phyloP scores from a whole-genome alignment of 1,140 invertebrate species.

The Vanessa atalanta region DNA sequence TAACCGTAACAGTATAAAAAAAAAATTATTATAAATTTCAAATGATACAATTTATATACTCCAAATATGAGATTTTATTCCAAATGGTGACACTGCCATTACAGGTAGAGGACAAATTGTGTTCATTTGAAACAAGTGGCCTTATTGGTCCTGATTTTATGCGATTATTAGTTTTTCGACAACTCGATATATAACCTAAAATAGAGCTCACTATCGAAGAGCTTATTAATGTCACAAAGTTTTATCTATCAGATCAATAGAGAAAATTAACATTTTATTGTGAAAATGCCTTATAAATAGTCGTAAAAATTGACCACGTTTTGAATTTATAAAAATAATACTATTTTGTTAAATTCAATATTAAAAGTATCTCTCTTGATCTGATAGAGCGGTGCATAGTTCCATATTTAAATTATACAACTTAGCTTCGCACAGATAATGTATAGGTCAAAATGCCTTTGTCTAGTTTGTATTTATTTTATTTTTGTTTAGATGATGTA shows the following conservation, averaged over 20 bases:
- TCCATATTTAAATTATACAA: background rate
- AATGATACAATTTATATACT: background rate
- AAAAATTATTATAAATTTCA: background rate
- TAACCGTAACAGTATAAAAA: background rate
- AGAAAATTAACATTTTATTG: background rate
- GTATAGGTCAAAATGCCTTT: slow-evolving; percentile 16
- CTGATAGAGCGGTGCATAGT: slow-evolving; percentile 12
- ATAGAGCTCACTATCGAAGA: slow-evolving; percentile 18
- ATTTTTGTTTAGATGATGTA: slow-evolving; percentile 30
- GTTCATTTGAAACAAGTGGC: slow-evolving; percentile 27
- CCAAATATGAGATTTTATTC: background rate
- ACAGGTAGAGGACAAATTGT: slow-evolving; percentile 22
- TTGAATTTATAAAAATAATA: background rate
- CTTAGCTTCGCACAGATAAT: slow-evolving; percentile 7
- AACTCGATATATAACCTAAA: slow-evolving; percentile 23
- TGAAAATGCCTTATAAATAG: too few relatives aligned
- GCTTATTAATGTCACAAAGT: slow-evolving; percentile 14
- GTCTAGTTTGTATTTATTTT: slow-evolving; percentile 25
- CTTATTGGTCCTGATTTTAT: slow-evolving; percentile 26
- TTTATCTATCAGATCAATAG: slow-evolving; percentile 10
- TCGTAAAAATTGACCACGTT: background rate
- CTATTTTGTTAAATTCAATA: slow-evolving; percentile 1
- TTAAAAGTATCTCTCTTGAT: background rate
- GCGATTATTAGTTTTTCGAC: background rate
- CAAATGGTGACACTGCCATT: slow-evolving; percentile 35